These are phyloP conservation scores for Drosophila busckii DNA, from an alignment of 1,140 invertebrate species.

Conservation along the genomic window DNA sequence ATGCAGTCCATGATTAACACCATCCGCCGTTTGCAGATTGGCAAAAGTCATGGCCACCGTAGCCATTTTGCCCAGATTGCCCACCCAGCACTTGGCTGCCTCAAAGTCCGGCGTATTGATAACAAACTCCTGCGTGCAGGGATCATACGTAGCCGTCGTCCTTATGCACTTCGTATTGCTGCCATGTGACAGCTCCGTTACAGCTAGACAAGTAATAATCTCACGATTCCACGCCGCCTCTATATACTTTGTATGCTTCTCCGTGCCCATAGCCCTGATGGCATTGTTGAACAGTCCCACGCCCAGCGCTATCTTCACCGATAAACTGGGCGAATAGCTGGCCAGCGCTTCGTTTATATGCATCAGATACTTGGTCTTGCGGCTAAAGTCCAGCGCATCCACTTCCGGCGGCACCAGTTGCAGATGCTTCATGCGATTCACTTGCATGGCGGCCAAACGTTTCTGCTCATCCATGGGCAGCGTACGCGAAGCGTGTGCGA, in stretches of 20 bases:
- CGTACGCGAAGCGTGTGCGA: slow-evolving; percentile 82
- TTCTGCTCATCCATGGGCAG: slow-evolving; percentile 87
- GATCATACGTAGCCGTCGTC: slow-evolving; percentile 93
- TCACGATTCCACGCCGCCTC: slow-evolving; percentile 85
- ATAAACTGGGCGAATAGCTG: slow-evolving; percentile 82
- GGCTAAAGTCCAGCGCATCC: slow-evolving; percentile 82
- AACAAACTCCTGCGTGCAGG: slow-evolving; percentile 88
- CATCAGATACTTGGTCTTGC: slow-evolving; percentile 85
- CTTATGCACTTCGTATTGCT: slow-evolving; percentile 94
- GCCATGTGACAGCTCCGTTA: slow-evolving; percentile 96
- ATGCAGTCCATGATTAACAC: slow-evolving; percentile 91
- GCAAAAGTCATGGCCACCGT: slow-evolving; percentile 94
- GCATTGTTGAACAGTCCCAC: slow-evolving; percentile 85
- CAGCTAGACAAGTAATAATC: slow-evolving; percentile 89
- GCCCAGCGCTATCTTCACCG: slow-evolving; percentile 85
- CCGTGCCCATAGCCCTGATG: slow-evolving; percentile 86
- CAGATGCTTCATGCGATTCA: slow-evolving; percentile 81
- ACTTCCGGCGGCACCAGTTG: slow-evolving; percentile 82
- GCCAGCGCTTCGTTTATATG: slow-evolving; percentile 85
- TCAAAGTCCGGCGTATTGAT: slow-evolving; percentile 95
- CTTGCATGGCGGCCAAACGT: slow-evolving; percentile 82
- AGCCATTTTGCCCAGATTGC: slow-evolving; percentile 92
- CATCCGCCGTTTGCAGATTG: slow-evolving; percentile 88
- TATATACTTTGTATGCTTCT: slow-evolving; percentile 86
- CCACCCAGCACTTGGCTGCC: slow-evolving; percentile 97